Evolutionary conservation across 2,888 invertebrate species (phyloP).

Genomic region (Allolobophora icterica): DNA sequence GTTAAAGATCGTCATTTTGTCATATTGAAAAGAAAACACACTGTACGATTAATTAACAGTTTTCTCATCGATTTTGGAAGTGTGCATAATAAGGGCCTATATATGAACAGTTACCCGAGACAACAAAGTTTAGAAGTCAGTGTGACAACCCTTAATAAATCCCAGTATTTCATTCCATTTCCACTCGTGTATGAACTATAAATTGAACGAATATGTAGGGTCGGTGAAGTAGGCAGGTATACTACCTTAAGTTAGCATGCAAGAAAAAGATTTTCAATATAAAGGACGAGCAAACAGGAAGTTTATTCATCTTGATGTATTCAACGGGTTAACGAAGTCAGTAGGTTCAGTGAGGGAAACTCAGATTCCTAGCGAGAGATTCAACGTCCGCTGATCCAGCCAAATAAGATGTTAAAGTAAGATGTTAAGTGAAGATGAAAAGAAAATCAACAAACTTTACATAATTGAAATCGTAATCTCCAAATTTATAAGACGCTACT

Average conservation of each 20-base stretch:
- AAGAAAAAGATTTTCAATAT: no score
- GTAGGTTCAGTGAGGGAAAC: not conserved
- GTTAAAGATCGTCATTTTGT: not conserved
- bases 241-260: no score
- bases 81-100: no score
- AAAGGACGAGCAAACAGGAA: not conserved
- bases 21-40: no score
- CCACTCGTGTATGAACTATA: not conserved
- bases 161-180: not conserved
- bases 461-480: no score
- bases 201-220: not conserved
- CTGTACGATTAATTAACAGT: no score
- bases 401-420: not conserved
- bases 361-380: not conserved
- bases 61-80: no score
- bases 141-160: not conserved
- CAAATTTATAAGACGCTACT: no score
- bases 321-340: not conserved
- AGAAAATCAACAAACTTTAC: not conserved
- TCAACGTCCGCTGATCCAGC: not conserved
- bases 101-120: no score
- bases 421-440: not conserved
- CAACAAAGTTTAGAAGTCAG: not conserved
- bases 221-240: not conserved
- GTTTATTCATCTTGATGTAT: not conserved